Evolutionary conservation across 2,797 vertebrate genomes (phyloP).

Genomic region (Phalanger gymnotis): DNA sequence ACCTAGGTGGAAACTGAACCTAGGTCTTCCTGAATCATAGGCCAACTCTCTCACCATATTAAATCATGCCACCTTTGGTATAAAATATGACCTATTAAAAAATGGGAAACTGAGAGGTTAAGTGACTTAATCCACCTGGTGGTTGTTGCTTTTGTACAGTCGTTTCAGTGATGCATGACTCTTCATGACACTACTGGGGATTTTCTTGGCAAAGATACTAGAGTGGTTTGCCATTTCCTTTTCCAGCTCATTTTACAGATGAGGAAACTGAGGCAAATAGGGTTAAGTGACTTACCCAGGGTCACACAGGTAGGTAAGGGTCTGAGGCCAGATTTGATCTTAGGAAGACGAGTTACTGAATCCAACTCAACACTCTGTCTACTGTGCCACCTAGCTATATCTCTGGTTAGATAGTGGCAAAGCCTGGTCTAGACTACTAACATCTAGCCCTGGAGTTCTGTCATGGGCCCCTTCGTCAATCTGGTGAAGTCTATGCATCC

Average conservation of each 20-base stretch:
- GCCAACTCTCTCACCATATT: background rate
- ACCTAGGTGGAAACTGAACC: background rate
- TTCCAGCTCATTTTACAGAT: background rate
- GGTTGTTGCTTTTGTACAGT: background rate
- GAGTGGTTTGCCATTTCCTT: background rate
- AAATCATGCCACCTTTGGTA: background rate
- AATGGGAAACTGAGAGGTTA: background rate
- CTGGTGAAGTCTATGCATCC: background rate
- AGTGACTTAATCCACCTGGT: background rate
- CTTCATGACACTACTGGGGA: background rate
- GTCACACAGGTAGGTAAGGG: background rate
- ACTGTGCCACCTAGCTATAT: background rate
- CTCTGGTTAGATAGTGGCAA: background rate
- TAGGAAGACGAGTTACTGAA: background rate
- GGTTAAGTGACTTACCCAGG: background rate
- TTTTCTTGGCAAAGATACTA: background rate
- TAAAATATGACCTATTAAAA: background rate
- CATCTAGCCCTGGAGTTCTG: background rate
- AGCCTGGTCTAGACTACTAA: background rate
- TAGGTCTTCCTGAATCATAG: background rate
- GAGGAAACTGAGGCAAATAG: background rate
- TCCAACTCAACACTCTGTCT: background rate
- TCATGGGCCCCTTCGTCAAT: background rate
- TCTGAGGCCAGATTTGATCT: background rate
- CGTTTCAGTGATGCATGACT: background rate